phyloP scores from a whole-genome alignment of 2,113 vertebrate genomes.

The Lipophrys pholis region DNA sequence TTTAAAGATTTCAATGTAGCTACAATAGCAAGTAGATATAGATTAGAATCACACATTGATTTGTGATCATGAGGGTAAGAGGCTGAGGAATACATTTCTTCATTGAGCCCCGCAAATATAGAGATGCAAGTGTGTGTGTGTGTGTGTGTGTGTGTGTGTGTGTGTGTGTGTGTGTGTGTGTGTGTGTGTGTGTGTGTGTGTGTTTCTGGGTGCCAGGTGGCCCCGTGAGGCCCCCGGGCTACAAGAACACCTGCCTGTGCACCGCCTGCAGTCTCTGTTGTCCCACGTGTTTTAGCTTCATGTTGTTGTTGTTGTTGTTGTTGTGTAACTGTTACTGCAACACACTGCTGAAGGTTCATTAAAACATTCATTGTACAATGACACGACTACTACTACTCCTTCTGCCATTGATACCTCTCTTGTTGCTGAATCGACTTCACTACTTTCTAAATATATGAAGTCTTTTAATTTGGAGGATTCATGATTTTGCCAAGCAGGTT shows the following conservation, averaged over 20 bases:
- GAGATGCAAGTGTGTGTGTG: too few relatives aligned
- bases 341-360: conserved; percentile 18
- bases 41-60: too few relatives aligned
- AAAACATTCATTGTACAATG: not conserved
- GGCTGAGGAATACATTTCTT: too few relatives aligned
- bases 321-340: conserved; percentile 66
- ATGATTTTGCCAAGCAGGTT: too few relatives aligned
- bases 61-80: too few relatives aligned
- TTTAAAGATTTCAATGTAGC: too few relatives aligned
- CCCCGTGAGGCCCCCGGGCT: conserved; percentile 50
- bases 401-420: not conserved
- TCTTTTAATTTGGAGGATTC: too few relatives aligned
- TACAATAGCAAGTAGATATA: too few relatives aligned
- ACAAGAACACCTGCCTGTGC: conserved; percentile 73
- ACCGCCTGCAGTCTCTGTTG: conserved; percentile 46
- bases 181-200: conserved; percentile 40
- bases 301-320: conserved; percentile 56
- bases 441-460: not conserved
- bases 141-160: too few relatives aligned
- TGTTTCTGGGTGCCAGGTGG: conserved; percentile 61
- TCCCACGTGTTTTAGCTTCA: conserved; percentile 52
- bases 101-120: too few relatives aligned
- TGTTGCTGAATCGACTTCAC: not conserved
- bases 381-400: not conserved
- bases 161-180: conserved; percentile 23